Evolutionary conservation across 2,113 vertebrate species (phyloP), one percentile per base, ranked within the genome.

Genomic region (Entomyzon cyanotis): DNA sequence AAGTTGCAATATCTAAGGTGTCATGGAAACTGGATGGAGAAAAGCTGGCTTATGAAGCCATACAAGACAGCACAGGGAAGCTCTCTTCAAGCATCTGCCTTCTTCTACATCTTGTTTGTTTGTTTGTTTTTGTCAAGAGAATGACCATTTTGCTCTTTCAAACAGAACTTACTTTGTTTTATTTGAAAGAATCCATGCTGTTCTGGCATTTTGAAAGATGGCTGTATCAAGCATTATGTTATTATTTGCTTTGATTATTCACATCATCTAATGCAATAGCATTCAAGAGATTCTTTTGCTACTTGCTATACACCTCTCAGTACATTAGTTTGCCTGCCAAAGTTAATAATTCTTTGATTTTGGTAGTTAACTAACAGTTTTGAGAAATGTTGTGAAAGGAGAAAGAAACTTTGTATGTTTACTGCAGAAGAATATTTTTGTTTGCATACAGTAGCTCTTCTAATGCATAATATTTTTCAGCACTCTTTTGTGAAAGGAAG

Each of bases 11-110:
- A 67, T 85, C 84, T 93, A 74, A 93, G 78, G 84, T 95, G 89
- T 91, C 70, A 83, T 85, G 89, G 91, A 89, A 93, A 94, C 91
- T 76, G 68, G 81, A 90, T 89, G 63, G 25, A 95, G 74, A 58
- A 91, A 84, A 95, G 41, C 73, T 82, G 62, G 17, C 4, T 87
- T 85, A 58, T n/a, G 70, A 93, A 91, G 46, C 68, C 31, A 46
- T 64, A 44, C 8, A 59, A 79, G 53, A 76, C 33, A 78, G 44
- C 47, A 64, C 23, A 80, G n/a, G 14, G 63, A 86, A 41, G 84
- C 64, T 84, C 35, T 67, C 23, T 83, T 68, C 10, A 88, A 69
- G 56, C 53, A n/a, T 82, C 15, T 84, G 7, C 25, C 12, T 5
- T 9, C 46, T 81, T 76, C 30, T 22, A 69, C 58, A 37, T 59